Evolutionary conservation across 2,113 vertebrate genomes (phyloP), one percentile per base, ranked within the genome.

Genomic region (Hiodon alosoides): DNA sequence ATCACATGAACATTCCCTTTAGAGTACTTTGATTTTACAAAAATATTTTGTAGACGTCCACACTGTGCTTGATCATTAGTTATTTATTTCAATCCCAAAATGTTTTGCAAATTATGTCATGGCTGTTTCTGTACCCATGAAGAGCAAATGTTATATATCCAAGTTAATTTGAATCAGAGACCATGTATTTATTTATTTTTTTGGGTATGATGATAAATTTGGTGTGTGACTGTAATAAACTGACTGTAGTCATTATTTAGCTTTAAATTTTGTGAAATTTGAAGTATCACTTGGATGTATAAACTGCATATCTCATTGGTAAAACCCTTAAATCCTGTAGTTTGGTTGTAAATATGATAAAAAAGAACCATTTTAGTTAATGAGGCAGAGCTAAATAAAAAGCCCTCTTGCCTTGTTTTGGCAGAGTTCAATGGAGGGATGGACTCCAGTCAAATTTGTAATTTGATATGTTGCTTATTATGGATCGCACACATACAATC

Each of bases 191-290:
- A 1, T 31, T 31, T 31, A 31, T 31, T 31, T 31, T 31, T 31
- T 31, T 31, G 31, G 31, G 31, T 31, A 31, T 31, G 31, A 31
- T 31, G 31, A 31, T 31, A 31, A 31, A 31, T 31, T 31, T 31
- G 31, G 31, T 31, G 31, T 31, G 31, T 31, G 31, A 31, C 31
- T 31, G 31, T 2, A 31, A 73, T 81, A 47, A 46, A 8, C 64
- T 6, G 2, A 46, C 62, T 77, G 79, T 73, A 84, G 76, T 78
- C 81, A 73, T 72, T 77, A 65, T 58, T 71, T 67, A 73, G n/a
- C 69, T 73, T 85, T 75, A 83, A 82, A 80, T 82, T 84, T 78
- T 82, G 79, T 73, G 79, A 78, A 71, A 80, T 67, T 81, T 80
- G 79, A 79, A 74, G 69, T 71, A 65, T 71, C 69, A 17, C 72